These are phyloP conservation scores for Thaleichthys pacificus DNA, from an alignment of 2,797 vertebrate genomes.

Conservation along the genomic window DNA sequence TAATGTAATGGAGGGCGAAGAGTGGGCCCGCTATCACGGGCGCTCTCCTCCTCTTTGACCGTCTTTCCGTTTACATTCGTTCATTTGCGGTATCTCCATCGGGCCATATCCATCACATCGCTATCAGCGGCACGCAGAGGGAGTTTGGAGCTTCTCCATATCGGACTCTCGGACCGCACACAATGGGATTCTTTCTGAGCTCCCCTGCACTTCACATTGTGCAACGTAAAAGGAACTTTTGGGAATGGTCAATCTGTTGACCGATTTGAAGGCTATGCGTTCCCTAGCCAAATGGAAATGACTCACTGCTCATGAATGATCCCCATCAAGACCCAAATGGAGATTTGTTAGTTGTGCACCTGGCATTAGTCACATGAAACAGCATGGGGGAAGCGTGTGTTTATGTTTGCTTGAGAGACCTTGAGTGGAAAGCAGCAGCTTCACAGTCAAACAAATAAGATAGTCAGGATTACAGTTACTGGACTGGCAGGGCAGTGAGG, in stretches of 20 bases:
- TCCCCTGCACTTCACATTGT: conserved; percentile 35
- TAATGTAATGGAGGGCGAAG: conserved; percentile 71
- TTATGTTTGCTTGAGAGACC: conserved; percentile 12
- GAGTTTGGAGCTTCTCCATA: conserved; percentile 48
- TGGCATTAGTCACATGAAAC: background rate
- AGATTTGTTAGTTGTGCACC: conserved; percentile 30
- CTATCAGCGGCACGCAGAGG: conserved; percentile 51
- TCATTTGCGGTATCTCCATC: conserved; percentile 58
- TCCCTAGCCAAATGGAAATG: conserved; percentile 65
- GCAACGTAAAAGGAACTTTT: conserved; percentile 51
- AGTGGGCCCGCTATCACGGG: conserved; percentile 60
- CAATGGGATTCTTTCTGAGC: conserved; percentile 42
- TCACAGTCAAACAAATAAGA: background rate
- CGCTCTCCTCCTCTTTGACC: conserved; percentile 60
- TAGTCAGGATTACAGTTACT: background rate
- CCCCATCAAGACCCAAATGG: conserved; percentile 36
- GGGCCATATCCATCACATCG: conserved; percentile 60
- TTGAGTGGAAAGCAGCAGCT: background rate
- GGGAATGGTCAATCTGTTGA: conserved; percentile 8
- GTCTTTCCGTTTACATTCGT: conserved; percentile 57
- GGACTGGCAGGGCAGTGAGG: conserved; percentile 29
- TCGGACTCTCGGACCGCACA: conserved; percentile 29
- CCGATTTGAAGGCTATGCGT: conserved; percentile 32
- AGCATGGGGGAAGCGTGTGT: background rate
- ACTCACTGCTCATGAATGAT: conserved; percentile 49